Evolutionary conservation across 2,797 vertebrate species (phyloP), one percentile per base, ranked within the genome.

Genomic region (Sus cebifrons): DNA sequence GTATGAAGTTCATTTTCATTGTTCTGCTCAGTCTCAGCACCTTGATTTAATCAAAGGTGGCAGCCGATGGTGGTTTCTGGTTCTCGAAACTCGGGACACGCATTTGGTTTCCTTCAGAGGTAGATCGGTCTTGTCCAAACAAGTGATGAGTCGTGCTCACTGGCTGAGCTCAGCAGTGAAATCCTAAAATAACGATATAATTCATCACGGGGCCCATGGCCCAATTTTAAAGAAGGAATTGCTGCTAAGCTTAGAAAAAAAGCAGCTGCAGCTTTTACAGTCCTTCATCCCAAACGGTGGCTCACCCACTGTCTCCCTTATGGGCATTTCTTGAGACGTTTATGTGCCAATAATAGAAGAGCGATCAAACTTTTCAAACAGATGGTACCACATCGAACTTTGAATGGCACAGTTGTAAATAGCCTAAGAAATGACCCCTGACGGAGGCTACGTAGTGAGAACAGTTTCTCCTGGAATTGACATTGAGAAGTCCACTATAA

Each of bases 91-190:
- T 95, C 90, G 94, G 95, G 96, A 97, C 98, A 98, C 83, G 81
- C 10, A 93, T 97, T 97, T 97, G 52, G 92, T 98, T 97, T 96
- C 95, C 86, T 97, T 70, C 58, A 74, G 49, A 36, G 78, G 79
- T 92, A 64, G 93, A 67, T 91, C 93, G 56, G 75, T 89, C 65
- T 97, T 97, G 96, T 95, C 78, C 82, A 70, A 97, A 86, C 84
- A 96, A 92, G 94, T 15, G 89, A 9, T 79, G 40, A 68, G 73
- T 89, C 95, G 70, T 82, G 89, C 95, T 94, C 81, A 25, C 44
- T 78, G 67, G 84, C 54, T 96, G 65, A 89, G 17, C 56, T 92
- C 71, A 94, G 49, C 56, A 32, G 84, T 91, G 92, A 96, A 97
- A 14, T 6, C 58, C 81, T 93, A 92, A 90, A 97, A 75, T 79